phyloP scores from a whole-genome alignment of 2,888 invertebrate species.

The Cistogaster globosa region DNA sequence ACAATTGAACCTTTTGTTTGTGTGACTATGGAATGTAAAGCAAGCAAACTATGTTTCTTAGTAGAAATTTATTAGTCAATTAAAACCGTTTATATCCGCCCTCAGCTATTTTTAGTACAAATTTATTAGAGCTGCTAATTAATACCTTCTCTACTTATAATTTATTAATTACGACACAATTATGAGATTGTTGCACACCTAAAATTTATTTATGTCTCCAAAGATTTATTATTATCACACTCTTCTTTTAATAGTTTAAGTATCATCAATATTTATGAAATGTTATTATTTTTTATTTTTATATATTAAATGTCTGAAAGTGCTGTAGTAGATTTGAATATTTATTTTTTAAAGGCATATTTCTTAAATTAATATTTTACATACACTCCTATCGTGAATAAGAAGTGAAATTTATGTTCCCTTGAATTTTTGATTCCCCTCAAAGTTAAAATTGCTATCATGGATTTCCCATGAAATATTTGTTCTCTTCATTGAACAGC shows the following conservation, averaged over 20 bases:
- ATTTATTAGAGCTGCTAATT: conserved; percentile 53
- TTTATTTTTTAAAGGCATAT: conserved; percentile 19
- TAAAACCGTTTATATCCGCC: background rate
- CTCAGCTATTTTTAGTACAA: conserved; percentile 49
- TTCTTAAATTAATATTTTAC: background rate
- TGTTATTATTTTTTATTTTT: conserved; percentile 29
- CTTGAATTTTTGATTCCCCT: no score
- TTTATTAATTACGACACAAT: background rate
- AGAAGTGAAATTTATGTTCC: no score
- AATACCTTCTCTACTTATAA: background rate
- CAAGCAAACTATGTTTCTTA: conserved; percentile 3
- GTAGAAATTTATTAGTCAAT: conserved; percentile 38
- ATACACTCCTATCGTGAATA: no score
- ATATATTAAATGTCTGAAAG: conserved; percentile 47
- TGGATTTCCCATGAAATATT: no score
- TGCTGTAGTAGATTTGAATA: conserved; percentile 62
- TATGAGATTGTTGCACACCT: conserved; percentile 64
- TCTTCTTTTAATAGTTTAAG: conserved; percentile 53
- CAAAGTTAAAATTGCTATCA: no score
- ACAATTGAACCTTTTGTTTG: conserved; percentile 22
- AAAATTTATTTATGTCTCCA: conserved; percentile 41
- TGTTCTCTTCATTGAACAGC: no score
- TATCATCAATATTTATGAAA: conserved; percentile 29
- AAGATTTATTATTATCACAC: conserved; percentile 3
- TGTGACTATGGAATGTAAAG: conserved; percentile 40